Percentiles rank a stretch among this genome's conserved stretches.
Conservation (phyloP, 2,797 vertebrate species). For the Crocodylus rhombifer region DNA sequence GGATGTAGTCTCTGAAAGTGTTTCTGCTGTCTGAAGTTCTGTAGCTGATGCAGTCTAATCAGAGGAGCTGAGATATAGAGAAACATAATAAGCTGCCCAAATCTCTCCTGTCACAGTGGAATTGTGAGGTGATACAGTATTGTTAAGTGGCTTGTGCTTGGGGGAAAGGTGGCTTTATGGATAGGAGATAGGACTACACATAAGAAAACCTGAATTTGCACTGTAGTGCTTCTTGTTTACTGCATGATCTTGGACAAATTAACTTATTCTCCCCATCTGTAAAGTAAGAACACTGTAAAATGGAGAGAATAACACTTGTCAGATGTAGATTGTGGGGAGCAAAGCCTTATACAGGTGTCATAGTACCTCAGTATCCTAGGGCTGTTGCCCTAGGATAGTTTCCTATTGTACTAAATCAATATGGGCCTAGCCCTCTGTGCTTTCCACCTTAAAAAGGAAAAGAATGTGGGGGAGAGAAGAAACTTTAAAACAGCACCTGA, state of each 20-base stretch:
- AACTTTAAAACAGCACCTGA: accelerated
- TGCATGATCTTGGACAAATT: not conserved
- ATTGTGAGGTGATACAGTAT: not conserved
- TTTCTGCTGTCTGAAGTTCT: not conserved
- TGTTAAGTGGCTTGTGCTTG: not conserved
- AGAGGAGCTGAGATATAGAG: not conserved
- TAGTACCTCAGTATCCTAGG: not conserved
- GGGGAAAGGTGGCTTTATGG: not conserved
- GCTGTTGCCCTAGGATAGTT: conserved; percentile 3
- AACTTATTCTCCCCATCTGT: not conserved
- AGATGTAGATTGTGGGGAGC: not conserved
- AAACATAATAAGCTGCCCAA: not conserved
- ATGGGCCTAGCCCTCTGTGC: not conserved
- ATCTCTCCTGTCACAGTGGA: not conserved
- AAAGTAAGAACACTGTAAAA: not conserved
- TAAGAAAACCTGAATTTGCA: not conserved
- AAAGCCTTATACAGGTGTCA: not conserved
- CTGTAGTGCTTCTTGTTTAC: not conserved
- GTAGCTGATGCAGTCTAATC: not conserved
- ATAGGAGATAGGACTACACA: accelerated
- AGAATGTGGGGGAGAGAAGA: not conserved
- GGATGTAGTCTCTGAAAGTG: not conserved
- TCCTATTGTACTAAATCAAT: not conserved
- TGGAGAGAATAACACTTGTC: not conserved
- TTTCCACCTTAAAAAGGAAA: not conserved